A percentile compares a stretch with the other conserved stretches of the same genome.
Evolutionary conservation across 2,888 invertebrate genomes (phyloP).

Genomic region (Spisula subtruncata): DNA sequence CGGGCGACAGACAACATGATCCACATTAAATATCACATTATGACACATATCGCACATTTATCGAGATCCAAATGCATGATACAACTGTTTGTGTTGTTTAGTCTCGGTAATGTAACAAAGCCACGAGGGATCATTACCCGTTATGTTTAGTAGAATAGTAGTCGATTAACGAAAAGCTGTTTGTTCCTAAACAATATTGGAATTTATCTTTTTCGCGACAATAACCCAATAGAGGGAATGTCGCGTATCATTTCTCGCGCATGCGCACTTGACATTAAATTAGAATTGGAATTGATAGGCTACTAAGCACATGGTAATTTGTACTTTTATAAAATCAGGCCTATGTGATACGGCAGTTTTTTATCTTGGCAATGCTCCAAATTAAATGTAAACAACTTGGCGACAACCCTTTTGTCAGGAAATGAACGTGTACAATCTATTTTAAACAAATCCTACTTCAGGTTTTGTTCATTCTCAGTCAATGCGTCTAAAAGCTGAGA

Average conservation of each 20-base stretch:
- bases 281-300: not conserved
- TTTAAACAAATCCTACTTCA: too few relatives aligned
- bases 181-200: not conserved
- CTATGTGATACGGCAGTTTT: too few relatives aligned
- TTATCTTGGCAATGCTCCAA: too few relatives aligned
- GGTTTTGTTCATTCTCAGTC: too few relatives aligned
- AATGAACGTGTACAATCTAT: too few relatives aligned
- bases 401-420: too few relatives aligned
- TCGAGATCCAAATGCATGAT: not conserved
- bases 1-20: not conserved
- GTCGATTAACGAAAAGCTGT: constrained; percentile 2
- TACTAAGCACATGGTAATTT: not conserved
- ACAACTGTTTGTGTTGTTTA: not conserved
- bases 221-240: not conserved
- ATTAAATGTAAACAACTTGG: too few relatives aligned
- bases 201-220: constrained; percentile 3
- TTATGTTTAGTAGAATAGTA: not conserved
- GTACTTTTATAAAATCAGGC: too few relatives aligned
- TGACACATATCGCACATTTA: not conserved
- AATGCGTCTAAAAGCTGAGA: too few relatives aligned
- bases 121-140: not conserved
- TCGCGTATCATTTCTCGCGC: not conserved
- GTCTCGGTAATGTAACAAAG: not conserved
- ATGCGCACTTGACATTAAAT: not conserved
- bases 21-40: not conserved